Evolutionary conservation across 1,140 invertebrate genomes (phyloP).

Genomic region (Vanessa atalanta): DNA sequence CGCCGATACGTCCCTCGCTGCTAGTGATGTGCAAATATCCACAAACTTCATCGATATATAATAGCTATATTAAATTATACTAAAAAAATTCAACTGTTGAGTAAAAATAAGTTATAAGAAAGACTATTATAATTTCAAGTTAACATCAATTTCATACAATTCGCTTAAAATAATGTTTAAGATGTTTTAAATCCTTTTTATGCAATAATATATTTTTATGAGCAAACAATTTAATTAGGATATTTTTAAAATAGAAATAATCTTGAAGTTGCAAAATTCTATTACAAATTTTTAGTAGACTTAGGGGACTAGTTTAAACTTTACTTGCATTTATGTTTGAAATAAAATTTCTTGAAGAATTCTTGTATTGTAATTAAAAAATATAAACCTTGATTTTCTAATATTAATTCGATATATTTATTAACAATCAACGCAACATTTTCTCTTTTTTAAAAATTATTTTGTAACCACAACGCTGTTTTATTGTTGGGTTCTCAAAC

Average conservation of each 20-base stretch:
- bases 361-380: background rate
- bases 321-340: background rate
- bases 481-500: no score
- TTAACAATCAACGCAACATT: no score
- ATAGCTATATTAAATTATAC: no score
- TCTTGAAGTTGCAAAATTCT: constrained; percentile 1
- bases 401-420: background rate
- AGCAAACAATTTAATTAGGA: background rate
- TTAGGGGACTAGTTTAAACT: background rate
- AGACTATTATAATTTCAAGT: no score
- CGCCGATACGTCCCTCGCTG: constrained; percentile 3
- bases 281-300: background rate
- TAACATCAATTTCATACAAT: no score
- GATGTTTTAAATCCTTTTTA: background rate
- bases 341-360: background rate
- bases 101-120: no score
- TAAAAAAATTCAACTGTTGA: no score
- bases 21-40: background rate
- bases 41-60: constrained; percentile 1
- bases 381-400: background rate
- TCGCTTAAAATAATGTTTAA: background rate
- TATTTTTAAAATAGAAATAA: background rate
- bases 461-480: no score
- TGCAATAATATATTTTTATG: background rate
- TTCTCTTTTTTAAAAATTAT: no score